Base-by-base conservation (phyloP, 2,888 invertebrate genomes). In the Cancer borealis region DNA sequence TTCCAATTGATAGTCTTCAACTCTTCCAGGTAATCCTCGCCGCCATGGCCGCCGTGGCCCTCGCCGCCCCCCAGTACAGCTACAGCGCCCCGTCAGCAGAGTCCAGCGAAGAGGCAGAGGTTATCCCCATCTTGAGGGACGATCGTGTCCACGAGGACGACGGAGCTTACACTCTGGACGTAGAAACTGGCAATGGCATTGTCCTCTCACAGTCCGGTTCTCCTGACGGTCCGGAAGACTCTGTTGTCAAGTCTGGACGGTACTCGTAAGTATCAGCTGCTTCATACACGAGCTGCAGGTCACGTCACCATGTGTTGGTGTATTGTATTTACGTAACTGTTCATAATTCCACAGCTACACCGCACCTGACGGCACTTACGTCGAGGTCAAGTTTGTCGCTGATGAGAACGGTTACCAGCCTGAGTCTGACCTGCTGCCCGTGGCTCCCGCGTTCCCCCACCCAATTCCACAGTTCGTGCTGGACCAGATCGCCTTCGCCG, bases 141-240 rank as follows among this genome's bases (percentile, higher is more conserved):
- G 95, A 95, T 46, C 49, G 93, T 17, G 93, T 92, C 30, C 92
- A 93, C 91, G 91, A 93, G 39, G 93, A 93, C 12, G 93, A 95
- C 91, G 95, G 95, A n/a, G 93, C 30, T n/a, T 95, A 95, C 92
- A 95, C 79, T 92, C 93, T 95, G 14, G 93, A 95, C 26, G 90
- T 95, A 66, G 95, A 95, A 73, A 95, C 95, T 47, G 92, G 92
- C 39, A 93, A 95, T 54, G 95, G 95, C 73, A 95, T 95, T 79
- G 30, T 26, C 26, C 26, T 93, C 39, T 79, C 90, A 45, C 79
- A 93, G 93, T 90, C 46, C n/a, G 95, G 92, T 47, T 54, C 89
- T 46, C 93, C 95, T 17, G 84, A 73, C 46, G 92, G 95, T 3
- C 92, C 95, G 66, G 84, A 93, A 17, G 93, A 92, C 54, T 45